Evolutionary conservation across 2,888 invertebrate species (phyloP).

Genomic region (Cerastoderma edule): DNA sequence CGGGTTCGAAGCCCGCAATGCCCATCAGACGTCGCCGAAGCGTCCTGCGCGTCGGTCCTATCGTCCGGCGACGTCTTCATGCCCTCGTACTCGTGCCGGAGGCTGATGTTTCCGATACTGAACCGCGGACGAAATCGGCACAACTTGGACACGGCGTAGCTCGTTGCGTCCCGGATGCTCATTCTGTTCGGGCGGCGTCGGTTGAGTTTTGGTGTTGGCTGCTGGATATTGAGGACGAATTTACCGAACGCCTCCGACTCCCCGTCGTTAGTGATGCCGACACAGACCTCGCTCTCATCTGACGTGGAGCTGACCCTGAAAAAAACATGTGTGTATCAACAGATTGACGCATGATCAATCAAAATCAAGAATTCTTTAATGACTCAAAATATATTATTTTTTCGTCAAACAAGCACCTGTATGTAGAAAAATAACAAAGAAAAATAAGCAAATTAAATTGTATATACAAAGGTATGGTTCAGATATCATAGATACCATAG

Average conservation of each 20-base stretch:
- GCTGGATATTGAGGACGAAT: slow-evolving; percentile 14
- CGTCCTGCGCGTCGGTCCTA: slow-evolving; percentile 17
- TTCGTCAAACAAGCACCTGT: too few relatives aligned
- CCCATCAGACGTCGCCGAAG: neutral
- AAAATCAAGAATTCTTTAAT: too few relatives aligned
- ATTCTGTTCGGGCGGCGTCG: slow-evolving; percentile 32
- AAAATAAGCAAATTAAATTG: too few relatives aligned
- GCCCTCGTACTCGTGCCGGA: slow-evolving; percentile 44
- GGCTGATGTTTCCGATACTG: slow-evolving; percentile 50
- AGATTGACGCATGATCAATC: too few relatives aligned
- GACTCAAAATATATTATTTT: too few relatives aligned
- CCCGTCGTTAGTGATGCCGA: slow-evolving; percentile 57
- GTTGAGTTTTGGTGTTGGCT: slow-evolving; percentile 10
- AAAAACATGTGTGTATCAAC: slow-evolving; percentile 15
- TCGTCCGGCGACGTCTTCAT: slow-evolving; percentile 27
- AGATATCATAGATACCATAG: too few relatives aligned
- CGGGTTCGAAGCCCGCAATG: slow-evolving; percentile 13
- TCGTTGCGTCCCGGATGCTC: slow-evolving; percentile 51
- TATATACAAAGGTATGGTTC: too few relatives aligned
- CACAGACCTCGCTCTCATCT: slow-evolving; percentile 67
- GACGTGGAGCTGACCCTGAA: slow-evolving; percentile 70
- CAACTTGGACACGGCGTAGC: slow-evolving; percentile 54
- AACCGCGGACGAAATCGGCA: slow-evolving; percentile 48
- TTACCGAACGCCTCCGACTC: slow-evolving; percentile 40
- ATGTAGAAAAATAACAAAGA: too few relatives aligned